Evolutionary conservation across 2,797 vertebrate genomes (phyloP).

Genomic region (Leptatherina wallacei): DNA sequence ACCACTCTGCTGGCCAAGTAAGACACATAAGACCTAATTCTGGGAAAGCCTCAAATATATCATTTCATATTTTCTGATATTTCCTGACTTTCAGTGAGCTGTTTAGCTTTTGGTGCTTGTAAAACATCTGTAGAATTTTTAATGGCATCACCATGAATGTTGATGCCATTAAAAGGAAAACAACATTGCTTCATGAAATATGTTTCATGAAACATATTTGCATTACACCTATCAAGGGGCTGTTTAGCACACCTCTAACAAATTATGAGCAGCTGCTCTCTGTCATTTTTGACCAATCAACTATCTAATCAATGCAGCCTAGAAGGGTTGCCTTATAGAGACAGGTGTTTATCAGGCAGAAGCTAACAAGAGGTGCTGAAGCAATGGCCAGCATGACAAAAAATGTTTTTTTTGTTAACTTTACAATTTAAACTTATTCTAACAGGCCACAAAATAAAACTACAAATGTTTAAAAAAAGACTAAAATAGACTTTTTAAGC

Average conservation of each 20-base stretch:
- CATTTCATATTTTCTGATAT: not conserved
- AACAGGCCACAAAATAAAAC: not conserved
- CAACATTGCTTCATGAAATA: too few species aligned
- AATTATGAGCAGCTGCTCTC: not conserved
- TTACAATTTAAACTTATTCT: too few species aligned
- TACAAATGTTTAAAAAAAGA: not conserved
- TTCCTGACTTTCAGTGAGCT: not conserved
- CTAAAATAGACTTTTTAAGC: not conserved
- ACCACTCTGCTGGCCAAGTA: constrained; percentile 70
- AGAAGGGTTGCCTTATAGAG: not conserved
- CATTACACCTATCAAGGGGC: not conserved
- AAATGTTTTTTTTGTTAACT: too few species aligned
- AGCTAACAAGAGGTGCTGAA: not conserved
- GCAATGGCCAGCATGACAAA: not conserved
- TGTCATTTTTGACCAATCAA: not conserved
- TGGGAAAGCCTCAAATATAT: not conserved
- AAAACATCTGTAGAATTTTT: not conserved
- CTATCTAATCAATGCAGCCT: not conserved
- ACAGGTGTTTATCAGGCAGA: not conserved
- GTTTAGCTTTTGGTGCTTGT: not conserved
- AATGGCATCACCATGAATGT: too few species aligned
- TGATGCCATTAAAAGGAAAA: too few species aligned
- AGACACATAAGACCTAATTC: constrained; percentile 24
- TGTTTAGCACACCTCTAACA: not conserved
- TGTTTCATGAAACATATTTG: not conserved